Conservation (phyloP, 2,888 invertebrate species). For the Ganaspis brasiliensis region DNA sequence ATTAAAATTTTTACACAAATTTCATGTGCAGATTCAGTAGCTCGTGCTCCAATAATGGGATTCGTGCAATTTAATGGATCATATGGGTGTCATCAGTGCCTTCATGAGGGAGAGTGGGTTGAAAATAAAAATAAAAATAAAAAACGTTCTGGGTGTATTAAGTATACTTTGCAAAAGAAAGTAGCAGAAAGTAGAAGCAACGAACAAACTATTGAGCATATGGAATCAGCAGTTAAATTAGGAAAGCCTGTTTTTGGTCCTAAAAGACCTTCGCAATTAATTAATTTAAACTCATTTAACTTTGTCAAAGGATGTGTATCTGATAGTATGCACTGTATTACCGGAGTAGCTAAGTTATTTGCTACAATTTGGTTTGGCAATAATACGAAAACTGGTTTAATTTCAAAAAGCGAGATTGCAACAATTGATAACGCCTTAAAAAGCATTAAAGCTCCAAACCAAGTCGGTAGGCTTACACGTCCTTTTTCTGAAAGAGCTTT, state of each 20-base stretch:
- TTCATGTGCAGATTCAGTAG: conserved; percentile 4
- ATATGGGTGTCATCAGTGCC: not conserved
- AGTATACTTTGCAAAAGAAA: conserved; percentile 48
- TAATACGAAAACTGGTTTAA: not conserved
- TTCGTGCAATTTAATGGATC: not conserved
- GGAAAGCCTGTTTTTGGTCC: conserved; percentile 45
- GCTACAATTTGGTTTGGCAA: not conserved
- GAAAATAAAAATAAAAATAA: not conserved
- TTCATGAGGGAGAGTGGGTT: not conserved
- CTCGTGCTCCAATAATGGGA: not conserved
- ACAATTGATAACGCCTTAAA: not conserved
- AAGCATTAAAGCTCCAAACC: not conserved
- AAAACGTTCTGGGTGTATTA: conserved; percentile 26
- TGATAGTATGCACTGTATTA: conserved; percentile 46
- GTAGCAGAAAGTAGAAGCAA: conserved; percentile 33
- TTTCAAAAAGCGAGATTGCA: not conserved
- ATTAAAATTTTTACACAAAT: conserved; percentile 4
- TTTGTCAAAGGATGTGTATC: conserved; percentile 49
- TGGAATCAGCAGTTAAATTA: conserved; percentile 40
- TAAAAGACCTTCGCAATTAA: conserved; percentile 40
- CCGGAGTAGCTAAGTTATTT: conserved; percentile 46
- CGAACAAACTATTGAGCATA: conserved; percentile 40
- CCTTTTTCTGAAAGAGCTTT: not conserved
- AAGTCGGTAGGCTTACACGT: not conserved
- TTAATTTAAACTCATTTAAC: conserved; percentile 47